Percentiles rank a stretch among this genome's conserved stretches.
Conservation (phyloP, 2,113 vertebrate genomes). For the Scophthalmus maximus region DNA sequence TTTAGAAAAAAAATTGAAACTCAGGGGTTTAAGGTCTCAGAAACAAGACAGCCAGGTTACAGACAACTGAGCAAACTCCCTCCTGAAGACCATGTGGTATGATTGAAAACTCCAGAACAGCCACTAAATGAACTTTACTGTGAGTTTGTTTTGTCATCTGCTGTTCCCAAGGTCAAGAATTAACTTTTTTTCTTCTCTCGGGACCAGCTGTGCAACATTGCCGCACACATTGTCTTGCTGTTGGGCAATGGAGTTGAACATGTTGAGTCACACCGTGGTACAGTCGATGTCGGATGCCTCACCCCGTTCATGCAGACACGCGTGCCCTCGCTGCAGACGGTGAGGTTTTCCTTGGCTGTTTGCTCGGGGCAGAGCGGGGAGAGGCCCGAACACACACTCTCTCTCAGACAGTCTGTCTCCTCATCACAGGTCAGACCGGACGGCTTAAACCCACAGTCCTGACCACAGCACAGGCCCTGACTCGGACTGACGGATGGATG, state of each 20-base stretch:
- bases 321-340: conserved; percentile 78
- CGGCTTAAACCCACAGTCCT: conserved; percentile 74
- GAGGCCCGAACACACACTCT: conserved; percentile 77
- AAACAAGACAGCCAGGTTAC: too few species aligned
- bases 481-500: conserved; percentile 77
- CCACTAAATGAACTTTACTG: too few species aligned
- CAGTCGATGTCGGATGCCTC: conserved; percentile 41
- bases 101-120: too few species aligned
- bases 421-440: conserved; percentile 69
- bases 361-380: conserved; percentile 76
- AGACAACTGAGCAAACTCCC: too few species aligned
- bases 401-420: conserved; percentile 80
- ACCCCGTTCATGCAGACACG: conserved; percentile 85
- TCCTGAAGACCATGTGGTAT: too few species aligned
- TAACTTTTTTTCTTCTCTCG: background rate
- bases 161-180: background rate
- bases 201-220: conserved; percentile 5
- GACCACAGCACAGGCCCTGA: conserved; percentile 84
- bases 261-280: conserved; percentile 8
- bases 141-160: too few species aligned
- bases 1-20: too few species aligned
- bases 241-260: background rate
- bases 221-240: background rate
- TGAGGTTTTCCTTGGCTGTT: conserved; percentile 80
- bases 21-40: too few species aligned